Evolutionary conservation across 2,888 invertebrate genomes (phyloP), one percentile per base, ranked within the genome.

Genomic region (Onthophagus sagittarius): DNA sequence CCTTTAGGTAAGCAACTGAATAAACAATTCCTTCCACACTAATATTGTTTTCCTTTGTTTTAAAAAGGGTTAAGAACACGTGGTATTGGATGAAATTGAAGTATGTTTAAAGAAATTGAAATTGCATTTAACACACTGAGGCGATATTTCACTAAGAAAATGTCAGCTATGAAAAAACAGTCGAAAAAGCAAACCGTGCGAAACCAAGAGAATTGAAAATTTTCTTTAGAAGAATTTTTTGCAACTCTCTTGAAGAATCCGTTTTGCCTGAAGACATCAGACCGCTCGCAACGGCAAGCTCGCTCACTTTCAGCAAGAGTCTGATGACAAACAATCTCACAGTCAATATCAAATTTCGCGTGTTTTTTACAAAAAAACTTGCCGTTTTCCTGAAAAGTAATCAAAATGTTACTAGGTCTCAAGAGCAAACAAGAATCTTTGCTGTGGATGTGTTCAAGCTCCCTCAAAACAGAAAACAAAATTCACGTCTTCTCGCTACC

Each of bases 11-110:
- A 79, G 78, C 75, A 75, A 77, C 76, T 67, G 75, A 79, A 79
- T 78, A 79, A 79, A 80, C 73, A 74, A 75, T 77, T 76, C 78
- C 75, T 78, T 79, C 79, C 87, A 88, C 86, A 88, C 89, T 89
- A 89, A 89, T 89, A 85, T 88, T 88, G 87, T 89, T 89, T 92
- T 92, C 91, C 90, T 92, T 92, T 92, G 90, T 91, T 92, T 91
- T 90, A 90, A 84, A 89, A 92, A 92, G 92, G 92, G 91, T 90
- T 90, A 91, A 91, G 91, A 91, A 91, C 91, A 92, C 91, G 92
- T 92, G 90, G 90, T 91, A 90, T 91, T 90, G 92, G 92, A 91
- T 92, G 92, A 92, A 90, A 88, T 89, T 80, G 81, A 83, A 82
- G 81, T 82, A 80, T 82, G 79, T 81, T 81, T 77, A 78, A 78